phyloP scores from a whole-genome alignment of 2,888 invertebrate genomes.

The Limenitis camilla region DNA sequence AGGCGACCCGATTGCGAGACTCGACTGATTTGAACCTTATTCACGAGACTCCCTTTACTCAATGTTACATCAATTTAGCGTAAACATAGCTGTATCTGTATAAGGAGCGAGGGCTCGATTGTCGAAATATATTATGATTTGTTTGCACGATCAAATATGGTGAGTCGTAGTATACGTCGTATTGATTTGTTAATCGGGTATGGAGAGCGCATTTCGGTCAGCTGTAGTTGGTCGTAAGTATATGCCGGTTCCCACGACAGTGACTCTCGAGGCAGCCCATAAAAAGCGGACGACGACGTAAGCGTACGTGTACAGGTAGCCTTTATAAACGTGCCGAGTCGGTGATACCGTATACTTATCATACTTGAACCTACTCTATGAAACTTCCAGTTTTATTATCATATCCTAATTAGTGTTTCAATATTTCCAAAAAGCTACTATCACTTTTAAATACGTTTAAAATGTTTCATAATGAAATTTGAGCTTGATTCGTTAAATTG shows the following conservation, averaged over 20 bases:
- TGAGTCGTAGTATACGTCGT: conserved; percentile 50
- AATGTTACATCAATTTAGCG: conserved; percentile 30
- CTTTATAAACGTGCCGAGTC: conserved; percentile 52
- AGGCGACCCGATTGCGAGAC: conserved; percentile 27
- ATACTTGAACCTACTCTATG: conserved; percentile 34
- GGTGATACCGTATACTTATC: conserved; percentile 50
- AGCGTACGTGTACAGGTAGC: conserved; percentile 68
- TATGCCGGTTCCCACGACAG: conserved; percentile 73
- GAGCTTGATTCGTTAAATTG: conserved; percentile 59
- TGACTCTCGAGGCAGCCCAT: conserved; percentile 65
- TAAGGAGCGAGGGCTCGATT: conserved; percentile 43
- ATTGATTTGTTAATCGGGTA: conserved; percentile 72
- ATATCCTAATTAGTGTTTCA: no score
- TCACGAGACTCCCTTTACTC: conserved; percentile 17
- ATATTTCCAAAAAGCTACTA: no score
- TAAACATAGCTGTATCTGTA: conserved; percentile 27
- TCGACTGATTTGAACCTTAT: conserved; percentile 43
- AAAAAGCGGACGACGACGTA: conserved; percentile 64
- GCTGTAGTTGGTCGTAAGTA: conserved; percentile 66
- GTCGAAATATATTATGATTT: conserved; percentile 48
- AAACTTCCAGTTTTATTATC: conserved; percentile 59
- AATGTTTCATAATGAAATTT: no score
- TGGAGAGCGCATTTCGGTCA: conserved; percentile 74
- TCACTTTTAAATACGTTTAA: not conserved
- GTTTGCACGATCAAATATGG: conserved; percentile 54